A percentile compares a stretch with the other conserved stretches of the same genome.
phyloP scores from a whole-genome alignment of 53 echinoderm and acorn worm species.

The Echinometra lucunter region DNA sequence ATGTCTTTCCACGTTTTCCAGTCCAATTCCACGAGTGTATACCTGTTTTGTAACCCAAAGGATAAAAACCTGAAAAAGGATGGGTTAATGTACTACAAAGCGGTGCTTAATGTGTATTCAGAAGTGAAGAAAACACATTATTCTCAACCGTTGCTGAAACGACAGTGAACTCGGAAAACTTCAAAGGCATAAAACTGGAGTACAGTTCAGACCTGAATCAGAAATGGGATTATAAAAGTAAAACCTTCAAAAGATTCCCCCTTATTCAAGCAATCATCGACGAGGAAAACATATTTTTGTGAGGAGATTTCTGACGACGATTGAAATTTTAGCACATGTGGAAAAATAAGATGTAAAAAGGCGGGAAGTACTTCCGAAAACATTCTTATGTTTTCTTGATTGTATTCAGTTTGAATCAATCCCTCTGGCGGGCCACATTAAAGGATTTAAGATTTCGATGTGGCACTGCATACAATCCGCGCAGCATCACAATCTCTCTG shows the following conservation, averaged over 20 bases:
- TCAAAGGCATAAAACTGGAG: conserved; percentile 12
- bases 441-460: conserved; percentile 43
- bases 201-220: background rate
- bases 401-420: conserved; percentile 36
- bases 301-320: conserved; percentile 52
- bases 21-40: background rate
- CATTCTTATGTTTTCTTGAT: conserved; percentile 25
- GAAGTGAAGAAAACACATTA: background rate
- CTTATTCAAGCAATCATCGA: background rate
- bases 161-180: conserved; percentile 36
- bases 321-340: conserved; percentile 62
- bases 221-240: conserved; percentile 22
- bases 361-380: conserved; percentile 69
- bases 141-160: background rate
- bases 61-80: background rate
- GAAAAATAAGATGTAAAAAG: conserved; percentile 35
- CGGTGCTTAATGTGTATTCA: background rate
- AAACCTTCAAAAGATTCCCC: conserved; percentile 30
- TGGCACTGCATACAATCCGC: conserved; percentile 29
- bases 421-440: conserved; percentile 61
- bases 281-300: conserved; percentile 49
- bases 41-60: background rate
- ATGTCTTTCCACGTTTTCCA: background rate
- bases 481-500: conserved; percentile 12
- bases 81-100: background rate